These are phyloP conservation scores for Dendrophyllia cribrosa DNA, from an alignment of 64 coral and sea anemone genomes.

Conservation along the genomic window DNA sequence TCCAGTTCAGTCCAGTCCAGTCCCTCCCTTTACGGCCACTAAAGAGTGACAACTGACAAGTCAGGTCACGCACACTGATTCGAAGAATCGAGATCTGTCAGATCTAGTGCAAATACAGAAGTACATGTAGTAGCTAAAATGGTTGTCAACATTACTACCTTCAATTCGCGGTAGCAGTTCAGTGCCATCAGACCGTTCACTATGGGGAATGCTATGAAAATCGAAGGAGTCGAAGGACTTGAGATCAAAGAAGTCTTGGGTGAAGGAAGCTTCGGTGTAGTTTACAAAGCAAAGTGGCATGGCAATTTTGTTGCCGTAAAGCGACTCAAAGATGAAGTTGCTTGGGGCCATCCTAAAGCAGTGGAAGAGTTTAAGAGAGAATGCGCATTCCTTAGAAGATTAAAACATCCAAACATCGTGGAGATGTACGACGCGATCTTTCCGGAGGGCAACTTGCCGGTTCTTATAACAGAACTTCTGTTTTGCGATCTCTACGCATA, in stretches of 20 bases:
- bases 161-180: not conserved
- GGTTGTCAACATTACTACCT: not conserved
- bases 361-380: constrained; percentile 18
- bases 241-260: constrained; percentile 20
- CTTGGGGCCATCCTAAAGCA: not conserved
- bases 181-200: no score
- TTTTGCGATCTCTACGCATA: not conserved
- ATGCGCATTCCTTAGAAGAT: constrained; percentile 3
- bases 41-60: no score
- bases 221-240: constrained; percentile 28
- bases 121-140: no score
- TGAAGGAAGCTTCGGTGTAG: not conserved
- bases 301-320: constrained; percentile 4
- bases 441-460: not conserved
- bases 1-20: no score
- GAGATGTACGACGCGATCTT: constrained; percentile 8
- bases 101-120: no score
- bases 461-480: constrained; percentile 30
- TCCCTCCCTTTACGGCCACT: no score
- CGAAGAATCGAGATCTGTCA: not conserved
- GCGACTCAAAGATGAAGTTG: not conserved
- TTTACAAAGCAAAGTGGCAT: constrained; percentile 37
- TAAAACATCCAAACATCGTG: constrained; percentile 37
- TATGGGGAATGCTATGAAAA: constrained; percentile 31
- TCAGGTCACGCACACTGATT: not conserved